Evolutionary conservation across 2,797 vertebrate species (phyloP), one percentile per base, ranked within the genome.

Genomic region (Tenualosa ilisha): DNA sequence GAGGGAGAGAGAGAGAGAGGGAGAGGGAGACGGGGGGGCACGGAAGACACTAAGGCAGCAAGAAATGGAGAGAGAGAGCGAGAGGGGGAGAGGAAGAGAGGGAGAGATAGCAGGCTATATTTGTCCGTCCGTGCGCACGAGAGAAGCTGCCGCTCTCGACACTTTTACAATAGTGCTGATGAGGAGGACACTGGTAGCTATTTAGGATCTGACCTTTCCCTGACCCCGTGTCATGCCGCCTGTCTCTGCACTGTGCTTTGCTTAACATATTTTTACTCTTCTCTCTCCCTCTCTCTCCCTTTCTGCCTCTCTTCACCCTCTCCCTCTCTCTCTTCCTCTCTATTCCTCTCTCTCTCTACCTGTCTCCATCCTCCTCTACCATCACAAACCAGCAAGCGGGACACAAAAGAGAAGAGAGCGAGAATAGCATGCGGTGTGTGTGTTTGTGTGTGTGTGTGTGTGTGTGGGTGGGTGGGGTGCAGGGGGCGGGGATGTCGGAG

Each of bases 91-190:
- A 72, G 68, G 68, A 40, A 72, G 37, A 83, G 82, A 63, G 37
- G 61, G 68, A 85, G 72, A 59, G 43, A 17, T 51, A 85, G 20
- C 22, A 0, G 75, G 85, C 85, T 88, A 85, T 85, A 87, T 89
- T 87, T 87, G 82, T 65, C 59, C 54, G 15, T 51, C 81, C 59
- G 31, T 85, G 84, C 86, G 88, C 86, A 86, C 1, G 12, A 85
- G 86, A 26, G 51, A 84, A 86, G 87, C 79, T 89, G 88, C 83
- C 43, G 81, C 85, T 89, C 82, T 88, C 86, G 83, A 82, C 89
- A 85, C 82, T 88, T 88, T 86, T 84, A 83, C 82, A 85, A 82
- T 85, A 85, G 79, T 88, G 89, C 84, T 89, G 89, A 88, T 85
- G 53, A 85, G 88, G 84, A 37, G 86, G 82, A 85, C 53, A 61